phyloP scores from a whole-genome alignment of 2,797 vertebrate genomes.

The Setipinna tenuifilis region DNA sequence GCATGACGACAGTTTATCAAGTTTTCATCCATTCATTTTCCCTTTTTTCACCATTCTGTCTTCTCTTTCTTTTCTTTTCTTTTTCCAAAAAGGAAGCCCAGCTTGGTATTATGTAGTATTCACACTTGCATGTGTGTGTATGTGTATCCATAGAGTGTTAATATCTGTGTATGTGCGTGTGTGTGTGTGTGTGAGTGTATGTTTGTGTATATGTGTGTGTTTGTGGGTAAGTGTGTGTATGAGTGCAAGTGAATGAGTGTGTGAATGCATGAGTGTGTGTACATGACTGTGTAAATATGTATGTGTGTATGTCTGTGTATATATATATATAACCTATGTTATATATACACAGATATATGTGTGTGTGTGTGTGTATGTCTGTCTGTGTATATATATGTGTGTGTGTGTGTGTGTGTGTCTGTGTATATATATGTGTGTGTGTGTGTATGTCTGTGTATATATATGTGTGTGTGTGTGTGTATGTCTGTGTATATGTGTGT shows the following conservation, averaged over 20 bases:
- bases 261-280: no score
- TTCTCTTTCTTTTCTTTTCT: not conserved
- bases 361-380: not conserved
- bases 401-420: not conserved
- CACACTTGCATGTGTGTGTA: not conserved
- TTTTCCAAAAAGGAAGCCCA: conserved; percentile 19
- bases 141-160: not conserved
- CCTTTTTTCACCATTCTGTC: conserved; percentile 18
- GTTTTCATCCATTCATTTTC: conserved; percentile 2
- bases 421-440: no score
- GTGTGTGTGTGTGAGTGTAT: not conserved
- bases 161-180: not conserved
- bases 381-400: not conserved
- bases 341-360: no score
- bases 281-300: no score
- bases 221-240: not conserved
- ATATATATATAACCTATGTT: no score
- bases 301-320: no score
- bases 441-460: not conserved
- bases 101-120: conserved; percentile 12
- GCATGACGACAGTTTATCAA: conserved; percentile 33
- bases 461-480: conserved; percentile 2
- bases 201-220: not conserved
- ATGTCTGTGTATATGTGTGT: not conserved
- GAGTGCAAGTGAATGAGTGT: not conserved